These are phyloP conservation scores for Polypterus bichir DNA, from an alignment of 2,113 vertebrate species.

Conservation along the genomic window DNA sequence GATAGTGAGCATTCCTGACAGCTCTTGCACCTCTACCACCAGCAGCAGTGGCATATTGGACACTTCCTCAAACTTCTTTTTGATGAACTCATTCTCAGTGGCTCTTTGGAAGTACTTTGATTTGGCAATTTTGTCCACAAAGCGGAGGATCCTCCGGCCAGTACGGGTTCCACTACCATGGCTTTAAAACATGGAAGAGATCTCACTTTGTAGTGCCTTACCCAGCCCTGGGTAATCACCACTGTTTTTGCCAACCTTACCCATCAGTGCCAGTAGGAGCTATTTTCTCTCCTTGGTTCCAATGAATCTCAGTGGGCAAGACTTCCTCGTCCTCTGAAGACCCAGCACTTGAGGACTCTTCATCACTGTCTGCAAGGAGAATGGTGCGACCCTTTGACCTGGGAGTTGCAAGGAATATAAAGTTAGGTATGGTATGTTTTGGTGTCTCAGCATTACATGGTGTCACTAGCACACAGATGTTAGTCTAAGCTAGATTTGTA, in stretches of 20 bases:
- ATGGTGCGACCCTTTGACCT: conserved; percentile 40
- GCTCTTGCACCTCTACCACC: conserved; percentile 69
- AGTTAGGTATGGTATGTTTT: too few species aligned
- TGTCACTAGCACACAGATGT: too few species aligned
- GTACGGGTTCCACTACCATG: conserved; percentile 47
- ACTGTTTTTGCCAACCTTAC: conserved; percentile 30
- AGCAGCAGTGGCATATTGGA: conserved; percentile 75
- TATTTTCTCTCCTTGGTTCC: conserved; percentile 42
- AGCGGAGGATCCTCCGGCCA: conserved; percentile 66
- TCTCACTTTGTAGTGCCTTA: background rate
- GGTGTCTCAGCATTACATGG: too few species aligned
- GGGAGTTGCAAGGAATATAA: background rate
- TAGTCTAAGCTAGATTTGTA: too few species aligned
- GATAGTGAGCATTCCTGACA: conserved; percentile 59
- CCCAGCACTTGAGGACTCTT: conserved; percentile 69
- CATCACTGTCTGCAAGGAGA: conserved; percentile 70
- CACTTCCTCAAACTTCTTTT: conserved; percentile 80
- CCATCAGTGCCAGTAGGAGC: conserved; percentile 35
- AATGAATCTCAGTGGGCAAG: conserved; percentile 35
- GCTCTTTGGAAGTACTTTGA: conserved; percentile 81
- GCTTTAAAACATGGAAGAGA: conserved; percentile 10
- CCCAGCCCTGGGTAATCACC: background rate
- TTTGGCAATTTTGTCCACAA: conserved; percentile 78
- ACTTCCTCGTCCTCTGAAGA: conserved; percentile 71
- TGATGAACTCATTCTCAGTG: conserved; percentile 74